A percentile compares a stretch with the other conserved stretches of the same genome.
These are phyloP conservation scores for Aplidium turbinatum DNA, from an alignment of 23 tunicate species.

Conservation along the genomic window DNA sequence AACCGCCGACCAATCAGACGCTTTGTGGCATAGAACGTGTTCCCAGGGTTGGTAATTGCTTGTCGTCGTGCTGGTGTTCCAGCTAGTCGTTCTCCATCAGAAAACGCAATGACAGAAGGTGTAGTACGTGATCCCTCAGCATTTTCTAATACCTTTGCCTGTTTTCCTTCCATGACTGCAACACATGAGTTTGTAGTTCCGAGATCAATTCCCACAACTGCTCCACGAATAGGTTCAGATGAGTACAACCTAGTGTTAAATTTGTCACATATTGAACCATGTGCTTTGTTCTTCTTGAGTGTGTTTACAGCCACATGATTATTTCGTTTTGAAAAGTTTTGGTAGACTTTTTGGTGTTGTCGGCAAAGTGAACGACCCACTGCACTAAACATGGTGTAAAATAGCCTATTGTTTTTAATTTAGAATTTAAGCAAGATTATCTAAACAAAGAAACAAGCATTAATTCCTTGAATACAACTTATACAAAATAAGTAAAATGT, in stretches of 20 bases:
- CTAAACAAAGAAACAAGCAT: background rate
- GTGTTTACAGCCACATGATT: constrained; percentile 14
- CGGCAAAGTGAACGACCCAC: constrained; percentile 43
- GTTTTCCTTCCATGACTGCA: constrained; percentile 93
- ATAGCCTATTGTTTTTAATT: too few species aligned
- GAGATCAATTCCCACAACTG: background rate
- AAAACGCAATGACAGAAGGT: constrained; percentile 74
- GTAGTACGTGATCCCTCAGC: constrained; percentile 82
- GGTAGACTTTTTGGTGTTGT: constrained; percentile 38
- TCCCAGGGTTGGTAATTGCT: constrained; percentile 89
- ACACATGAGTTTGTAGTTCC: constrained; percentile 43
- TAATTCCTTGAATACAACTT: too few species aligned
- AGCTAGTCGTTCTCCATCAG: constrained; percentile 87
- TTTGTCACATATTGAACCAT: constrained; percentile 13
- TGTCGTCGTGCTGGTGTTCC: constrained; percentile 91
- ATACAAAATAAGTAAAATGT: too few species aligned
- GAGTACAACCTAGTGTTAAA: constrained; percentile 28
- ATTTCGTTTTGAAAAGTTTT: constrained; percentile 17
- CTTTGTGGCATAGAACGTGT: constrained; percentile 90
- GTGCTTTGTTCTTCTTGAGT: background rate
- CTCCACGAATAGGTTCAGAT: constrained; percentile 67
- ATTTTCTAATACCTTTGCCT: constrained; percentile 86
- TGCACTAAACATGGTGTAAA: constrained; percentile 32
- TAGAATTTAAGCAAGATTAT: background rate
- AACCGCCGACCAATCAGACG: constrained; percentile 81